Percentiles rank a stretch among this genome's conserved stretches.
Evolutionary conservation across 2,888 invertebrate genomes (phyloP).

Genomic region (Fragum fragum): DNA sequence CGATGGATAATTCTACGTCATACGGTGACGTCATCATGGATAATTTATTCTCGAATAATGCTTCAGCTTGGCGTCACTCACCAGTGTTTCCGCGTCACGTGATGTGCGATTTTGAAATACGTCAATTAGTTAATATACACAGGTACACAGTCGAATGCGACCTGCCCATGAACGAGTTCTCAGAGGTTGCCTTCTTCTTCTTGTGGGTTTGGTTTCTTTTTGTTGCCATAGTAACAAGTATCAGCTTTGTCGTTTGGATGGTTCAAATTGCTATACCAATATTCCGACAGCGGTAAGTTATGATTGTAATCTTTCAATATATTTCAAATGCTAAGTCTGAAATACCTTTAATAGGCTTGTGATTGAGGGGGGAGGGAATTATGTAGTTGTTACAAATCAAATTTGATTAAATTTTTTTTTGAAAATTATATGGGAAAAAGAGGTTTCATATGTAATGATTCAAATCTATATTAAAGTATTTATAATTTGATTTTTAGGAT

Average conservation of each 20-base stretch:
- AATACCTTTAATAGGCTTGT: too few species aligned
- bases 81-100: conserved; percentile 45
- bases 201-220: conserved; percentile 64
- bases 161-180: conserved; percentile 47
- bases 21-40: conserved; percentile 55
- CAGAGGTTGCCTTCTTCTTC: conserved; percentile 53
- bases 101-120: conserved; percentile 43
- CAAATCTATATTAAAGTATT: too few species aligned
- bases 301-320: too few species aligned
- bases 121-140: conserved; percentile 25
- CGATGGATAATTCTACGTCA: conserved; percentile 53
- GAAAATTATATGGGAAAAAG: too few species aligned
- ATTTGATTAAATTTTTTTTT: too few species aligned
- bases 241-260: conserved; percentile 50
- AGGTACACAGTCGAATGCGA: conserved; percentile 43
- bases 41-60: conserved; percentile 49
- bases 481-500: too few species aligned
- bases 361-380: too few species aligned
- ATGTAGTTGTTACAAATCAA: too few species aligned
- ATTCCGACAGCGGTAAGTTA: conserved; percentile 57
- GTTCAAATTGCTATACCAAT: conserved; percentile 43
- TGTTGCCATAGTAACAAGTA: conserved; percentile 50
- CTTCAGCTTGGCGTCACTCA: conserved; percentile 34
- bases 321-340: too few species aligned
- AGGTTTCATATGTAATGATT: too few species aligned